Evolutionary conservation across 2,113 vertebrate species (phyloP).

Genomic region (Rafetus swinhoei): DNA sequence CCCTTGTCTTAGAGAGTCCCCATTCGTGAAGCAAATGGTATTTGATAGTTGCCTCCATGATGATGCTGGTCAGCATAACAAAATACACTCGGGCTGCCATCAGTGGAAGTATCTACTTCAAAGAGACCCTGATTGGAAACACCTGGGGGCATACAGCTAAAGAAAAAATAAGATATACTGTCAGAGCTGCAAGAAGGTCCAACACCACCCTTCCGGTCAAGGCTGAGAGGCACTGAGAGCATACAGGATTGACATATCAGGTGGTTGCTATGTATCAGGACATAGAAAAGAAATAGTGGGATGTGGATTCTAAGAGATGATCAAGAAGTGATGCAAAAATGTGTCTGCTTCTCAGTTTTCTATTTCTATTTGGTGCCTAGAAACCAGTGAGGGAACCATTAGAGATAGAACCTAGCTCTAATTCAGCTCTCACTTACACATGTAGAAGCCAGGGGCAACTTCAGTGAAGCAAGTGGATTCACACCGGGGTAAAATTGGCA

Average conservation of each 20-base stretch:
- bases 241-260: background rate
- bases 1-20: background rate
- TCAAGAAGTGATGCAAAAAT: background rate
- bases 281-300: background rate
- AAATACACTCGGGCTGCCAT: background rate
- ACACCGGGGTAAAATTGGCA: background rate
- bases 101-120: rapidly evolving
- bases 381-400: background rate
- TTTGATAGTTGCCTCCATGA: background rate
- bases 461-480: background rate
- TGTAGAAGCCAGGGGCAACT: background rate
- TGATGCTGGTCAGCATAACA: background rate
- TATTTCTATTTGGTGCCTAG: background rate
- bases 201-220: rapidly evolving
- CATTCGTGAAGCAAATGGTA: background rate
- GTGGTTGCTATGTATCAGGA: background rate
- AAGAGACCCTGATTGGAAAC: background rate
- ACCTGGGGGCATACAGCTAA: background rate
- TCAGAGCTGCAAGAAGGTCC: background rate
- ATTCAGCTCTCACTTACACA: background rate
- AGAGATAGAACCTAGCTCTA: background rate
- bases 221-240: background rate
- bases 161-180: background rate
- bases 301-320: background rate
- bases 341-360: background rate